Conservation (phyloP, 2,888 invertebrate species). For the Apocheima hispidaria region DNA sequence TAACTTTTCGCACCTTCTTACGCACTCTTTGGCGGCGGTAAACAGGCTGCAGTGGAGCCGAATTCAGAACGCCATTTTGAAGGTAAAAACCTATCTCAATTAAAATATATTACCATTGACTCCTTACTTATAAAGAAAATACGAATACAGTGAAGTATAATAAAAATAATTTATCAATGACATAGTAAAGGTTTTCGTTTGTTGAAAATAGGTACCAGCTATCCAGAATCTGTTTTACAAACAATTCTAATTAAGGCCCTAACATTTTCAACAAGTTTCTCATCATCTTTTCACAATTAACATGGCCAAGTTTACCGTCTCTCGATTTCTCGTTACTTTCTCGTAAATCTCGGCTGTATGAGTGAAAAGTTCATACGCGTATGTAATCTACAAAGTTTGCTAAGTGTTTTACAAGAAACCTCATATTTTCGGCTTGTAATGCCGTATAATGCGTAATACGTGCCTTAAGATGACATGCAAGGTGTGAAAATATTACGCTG, state of each 20-base stretch:
- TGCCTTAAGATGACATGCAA: constrained; percentile 30
- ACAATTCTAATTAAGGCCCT: constrained; percentile 1
- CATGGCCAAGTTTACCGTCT: constrained; percentile 10
- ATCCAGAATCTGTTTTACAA: not conserved
- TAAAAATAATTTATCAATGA: no score
- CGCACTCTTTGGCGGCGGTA: no score
- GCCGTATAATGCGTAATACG: constrained; percentile 35
- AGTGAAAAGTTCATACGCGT: constrained; percentile 32
- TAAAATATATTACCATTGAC: no score
- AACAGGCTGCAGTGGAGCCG: no score
- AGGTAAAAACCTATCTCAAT: no score
- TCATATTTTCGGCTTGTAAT: constrained; percentile 34
- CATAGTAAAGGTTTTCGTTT: no score
- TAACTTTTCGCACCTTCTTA: no score
- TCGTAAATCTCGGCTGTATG: constrained; percentile 19
- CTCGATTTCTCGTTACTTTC: constrained; percentile 23
- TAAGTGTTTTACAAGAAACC: constrained; percentile 33
- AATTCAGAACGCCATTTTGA: no score
- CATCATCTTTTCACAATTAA: constrained; percentile 12
- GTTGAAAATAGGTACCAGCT: not conserved
- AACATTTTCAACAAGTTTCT: not conserved
- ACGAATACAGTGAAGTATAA: no score
- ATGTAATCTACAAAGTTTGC: constrained; percentile 33
- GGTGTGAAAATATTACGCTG: constrained; percentile 18
- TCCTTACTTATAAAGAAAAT: no score